Percentiles rank a stretch among this genome's conserved stretches.
Evolutionary conservation across 2,797 vertebrate species (phyloP).

Genomic region (Psittacula echo): DNA sequence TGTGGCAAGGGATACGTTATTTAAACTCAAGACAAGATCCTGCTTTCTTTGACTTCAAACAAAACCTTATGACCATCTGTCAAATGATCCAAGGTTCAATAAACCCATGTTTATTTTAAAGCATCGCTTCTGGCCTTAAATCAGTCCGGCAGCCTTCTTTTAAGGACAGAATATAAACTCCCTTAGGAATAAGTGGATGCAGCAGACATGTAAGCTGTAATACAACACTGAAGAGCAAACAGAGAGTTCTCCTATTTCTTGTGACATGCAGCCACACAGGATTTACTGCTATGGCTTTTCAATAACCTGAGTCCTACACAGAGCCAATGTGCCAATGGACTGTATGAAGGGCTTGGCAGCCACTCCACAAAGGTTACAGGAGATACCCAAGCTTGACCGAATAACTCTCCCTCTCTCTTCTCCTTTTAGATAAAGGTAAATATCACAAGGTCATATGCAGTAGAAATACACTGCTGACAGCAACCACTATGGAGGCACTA

Average conservation of each 20-base stretch:
- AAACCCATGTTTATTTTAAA: constrained; percentile 46
- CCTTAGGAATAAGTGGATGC: constrained; percentile 16
- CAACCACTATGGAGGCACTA: background rate
- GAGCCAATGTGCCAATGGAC: background rate
- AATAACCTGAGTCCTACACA: background rate
- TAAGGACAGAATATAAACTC: constrained; percentile 56
- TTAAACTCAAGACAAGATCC: constrained; percentile 32
- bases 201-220: constrained; percentile 16
- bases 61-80: constrained; percentile 51
- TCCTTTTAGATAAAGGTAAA: constrained; percentile 25
- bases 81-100: constrained; percentile 45
- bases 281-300: constrained; percentile 25
- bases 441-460: background rate
- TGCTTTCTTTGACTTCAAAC: constrained; percentile 45
- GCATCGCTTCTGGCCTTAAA: constrained; percentile 51
- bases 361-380: constrained; percentile 25
- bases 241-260: constrained; percentile 32
- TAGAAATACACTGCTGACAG: constrained; percentile 15
- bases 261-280: background rate
- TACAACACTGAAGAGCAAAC: constrained; percentile 35
- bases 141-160: constrained; percentile 53
- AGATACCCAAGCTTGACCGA: background rate
- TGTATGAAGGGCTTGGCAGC: background rate
- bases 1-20: background rate
- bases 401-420: background rate